Base-by-base conservation (phyloP, 2,113 vertebrate genomes). In the Puffinus mauretanicus region DNA sequence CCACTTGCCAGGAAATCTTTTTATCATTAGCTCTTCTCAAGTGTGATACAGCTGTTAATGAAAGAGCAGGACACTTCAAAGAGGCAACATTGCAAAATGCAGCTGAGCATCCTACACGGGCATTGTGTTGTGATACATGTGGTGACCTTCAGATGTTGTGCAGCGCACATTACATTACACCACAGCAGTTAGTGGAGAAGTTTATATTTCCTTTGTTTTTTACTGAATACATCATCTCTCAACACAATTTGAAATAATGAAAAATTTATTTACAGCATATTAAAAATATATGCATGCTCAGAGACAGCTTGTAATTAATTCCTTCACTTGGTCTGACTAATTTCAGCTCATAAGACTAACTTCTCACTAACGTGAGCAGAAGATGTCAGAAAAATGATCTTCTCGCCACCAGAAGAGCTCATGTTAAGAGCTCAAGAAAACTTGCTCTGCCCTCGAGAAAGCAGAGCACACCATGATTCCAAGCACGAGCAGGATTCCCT, bases 1-100 rank as follows among this genome's bases (percentile, higher is more conserved):
- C 52, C 3, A 10, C 71, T 96, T 98, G 86, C 90, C 91, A 97
- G 90, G 66, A 97, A 95, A 64, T 95, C 60, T 75, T 97, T 93
- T 94, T 66, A 88, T 89, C 70, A 88, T 92, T 88, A 88, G 62
- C 47, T 95, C 9, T 80, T 96, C 65, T 97, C 55, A 70, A 91
- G 57, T 77, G 42, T 73, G 54, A 55, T 82, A 64, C 57, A 96
- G 72, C 61, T 93, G 36, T 49, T 95, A 64, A 57, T 67, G 77
- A 87, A 64, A 69, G 10, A 94, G n/a, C 40, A 51, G 62, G 51
- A 49, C 47, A 78, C 86, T 96, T 95, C 42, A 78, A 92, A 88
- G 22, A 77, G 72, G 19, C 44, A 79, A n/a, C 16, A n/a, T 6
- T 57, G 60, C 21, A 92, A 94, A 77, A 87, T n/a, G 8, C 30